Evolutionary conservation across 1,140 invertebrate species (phyloP).

Genomic region (Octopus bimaculoides): DNA sequence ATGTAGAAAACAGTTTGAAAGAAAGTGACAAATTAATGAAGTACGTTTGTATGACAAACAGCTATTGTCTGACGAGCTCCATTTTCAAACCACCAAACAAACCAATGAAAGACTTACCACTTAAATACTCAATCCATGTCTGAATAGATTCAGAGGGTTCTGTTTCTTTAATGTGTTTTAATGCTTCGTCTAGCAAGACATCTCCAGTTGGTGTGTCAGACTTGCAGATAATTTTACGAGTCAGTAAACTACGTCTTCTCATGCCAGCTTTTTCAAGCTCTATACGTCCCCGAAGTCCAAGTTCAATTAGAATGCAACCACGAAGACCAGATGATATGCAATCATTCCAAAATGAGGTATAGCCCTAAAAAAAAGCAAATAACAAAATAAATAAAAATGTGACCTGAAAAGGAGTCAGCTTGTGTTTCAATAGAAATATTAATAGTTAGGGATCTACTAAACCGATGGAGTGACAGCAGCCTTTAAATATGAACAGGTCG

Average conservation of each 20-base stretch:
- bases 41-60: too few relatives aligned
- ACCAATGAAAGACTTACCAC: slow-evolving; percentile 68
- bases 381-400: too few relatives aligned
- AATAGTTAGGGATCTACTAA: too few relatives aligned
- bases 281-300: slow-evolving; percentile 88
- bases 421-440: too few relatives aligned
- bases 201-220: slow-evolving; percentile 94
- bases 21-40: too few relatives aligned
- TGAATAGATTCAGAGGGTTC: slow-evolving; percentile 95
- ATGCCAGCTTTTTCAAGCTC: slow-evolving; percentile 96
- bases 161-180: slow-evolving; percentile 89
- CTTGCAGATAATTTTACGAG: slow-evolving; percentile 70
- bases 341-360: slow-evolving; percentile 99
- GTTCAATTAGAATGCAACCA: slow-evolving; percentile 97
- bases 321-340: slow-evolving; percentile 98
- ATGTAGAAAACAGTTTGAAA: too few relatives aligned
- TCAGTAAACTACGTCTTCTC: slow-evolving; percentile 83
- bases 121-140: slow-evolving; percentile 99
- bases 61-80: too few relatives aligned
- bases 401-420: too few relatives aligned
- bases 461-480: too few relatives aligned
- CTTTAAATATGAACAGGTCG: too few relatives aligned
- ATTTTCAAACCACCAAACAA: neutral
- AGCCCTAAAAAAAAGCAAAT: slow-evolving; percentile 78
- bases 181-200: slow-evolving; percentile 95